A percentile compares a stretch with the other conserved stretches of the same genome.
These are phyloP conservation scores for Phlogophora meticulosa DNA, from an alignment of 2,888 invertebrate species.

Conservation along the genomic window DNA sequence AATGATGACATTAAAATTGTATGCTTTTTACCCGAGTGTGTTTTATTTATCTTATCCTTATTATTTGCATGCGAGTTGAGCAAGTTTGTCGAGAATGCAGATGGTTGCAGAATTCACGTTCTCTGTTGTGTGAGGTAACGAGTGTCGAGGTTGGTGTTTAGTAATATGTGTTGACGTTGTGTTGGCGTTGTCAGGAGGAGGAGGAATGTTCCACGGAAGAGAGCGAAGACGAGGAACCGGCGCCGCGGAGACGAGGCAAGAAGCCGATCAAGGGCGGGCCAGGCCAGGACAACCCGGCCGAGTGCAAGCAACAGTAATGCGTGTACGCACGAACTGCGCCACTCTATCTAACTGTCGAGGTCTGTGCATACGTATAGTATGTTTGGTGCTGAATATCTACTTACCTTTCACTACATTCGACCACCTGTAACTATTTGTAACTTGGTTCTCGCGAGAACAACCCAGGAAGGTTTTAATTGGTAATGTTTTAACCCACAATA, in stretches of 20 bases:
- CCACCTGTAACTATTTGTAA: slow-evolving; percentile 22
- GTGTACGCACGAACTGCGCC: slow-evolving; percentile 60
- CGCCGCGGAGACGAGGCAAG: slow-evolving; percentile 85
- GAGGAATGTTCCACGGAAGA: slow-evolving; percentile 91
- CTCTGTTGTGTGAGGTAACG: slow-evolving; percentile 70
- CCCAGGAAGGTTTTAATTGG: slow-evolving; percentile 25
- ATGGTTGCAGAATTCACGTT: slow-evolving; percentile 89
- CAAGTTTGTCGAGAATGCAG: slow-evolving; percentile 78
- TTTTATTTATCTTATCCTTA: slow-evolving; percentile 82
- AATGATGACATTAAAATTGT: slow-evolving; percentile 89
- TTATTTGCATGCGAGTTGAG: slow-evolving; percentile 86
- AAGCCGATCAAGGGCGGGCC: slow-evolving; percentile 72
- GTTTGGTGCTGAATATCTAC: slow-evolving; percentile 64
- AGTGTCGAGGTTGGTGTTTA: slow-evolving; percentile 43
- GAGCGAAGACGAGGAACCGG: slow-evolving; percentile 90
- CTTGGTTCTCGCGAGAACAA: slow-evolving; percentile 21
- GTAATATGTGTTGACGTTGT: slow-evolving; percentile 63
- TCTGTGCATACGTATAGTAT: slow-evolving; percentile 59
- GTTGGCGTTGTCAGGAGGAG: slow-evolving; percentile 81
- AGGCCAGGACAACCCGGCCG: slow-evolving; percentile 88
- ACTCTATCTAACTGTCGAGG: slow-evolving; percentile 51
- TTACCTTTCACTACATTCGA: slow-evolving; percentile 60
- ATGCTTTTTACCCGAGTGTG: slow-evolving; percentile 88
- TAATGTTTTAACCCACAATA: slow-evolving; percentile 27
- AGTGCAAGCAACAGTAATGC: slow-evolving; percentile 95